Percentiles rank a stretch among this genome's conserved stretches.
These are phyloP conservation scores for Microtus pennsylvanicus DNA, from an alignment of 2,113 vertebrate species.

Conservation along the genomic window DNA sequence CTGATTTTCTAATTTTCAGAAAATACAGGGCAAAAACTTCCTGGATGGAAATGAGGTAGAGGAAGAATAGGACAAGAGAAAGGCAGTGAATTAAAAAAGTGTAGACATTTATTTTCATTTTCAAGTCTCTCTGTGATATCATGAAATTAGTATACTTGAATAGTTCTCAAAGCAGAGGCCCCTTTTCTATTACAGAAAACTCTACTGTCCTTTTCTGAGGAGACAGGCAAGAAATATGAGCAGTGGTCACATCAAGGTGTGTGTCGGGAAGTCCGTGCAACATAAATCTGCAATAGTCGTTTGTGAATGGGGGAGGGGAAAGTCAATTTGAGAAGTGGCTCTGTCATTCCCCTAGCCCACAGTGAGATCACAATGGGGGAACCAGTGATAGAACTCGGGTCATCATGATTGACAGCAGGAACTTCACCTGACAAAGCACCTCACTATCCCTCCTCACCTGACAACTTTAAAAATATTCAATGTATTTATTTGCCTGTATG, in stretches of 20 bases:
- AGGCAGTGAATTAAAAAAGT: not conserved
- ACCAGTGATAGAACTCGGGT: not conserved
- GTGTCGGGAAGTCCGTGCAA: too few relatives aligned
- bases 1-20: conserved; percentile 67
- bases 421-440: not conserved
- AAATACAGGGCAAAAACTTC: conserved; percentile 58
- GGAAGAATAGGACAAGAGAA: not conserved
- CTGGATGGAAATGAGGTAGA: conserved; percentile 48
- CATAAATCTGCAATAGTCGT: not conserved
- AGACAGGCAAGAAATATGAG: not conserved
- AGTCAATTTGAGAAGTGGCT: not conserved
- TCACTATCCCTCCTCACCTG: too few relatives aligned
- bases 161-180: too few relatives aligned
- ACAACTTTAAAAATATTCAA: not conserved
- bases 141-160: conserved; percentile 22
- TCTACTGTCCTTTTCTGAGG: not conserved
- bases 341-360: not conserved
- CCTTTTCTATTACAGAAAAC: not conserved
- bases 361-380: not conserved
- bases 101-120: conserved; percentile 1
- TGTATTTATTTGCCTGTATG: not conserved
- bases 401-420: not conserved
- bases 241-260: not conserved
- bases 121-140: not conserved
- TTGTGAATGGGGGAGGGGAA: not conserved